These are phyloP conservation scores for Aythya baeri DNA, from an alignment of 2,113 vertebrate species.

Conservation along the genomic window DNA sequence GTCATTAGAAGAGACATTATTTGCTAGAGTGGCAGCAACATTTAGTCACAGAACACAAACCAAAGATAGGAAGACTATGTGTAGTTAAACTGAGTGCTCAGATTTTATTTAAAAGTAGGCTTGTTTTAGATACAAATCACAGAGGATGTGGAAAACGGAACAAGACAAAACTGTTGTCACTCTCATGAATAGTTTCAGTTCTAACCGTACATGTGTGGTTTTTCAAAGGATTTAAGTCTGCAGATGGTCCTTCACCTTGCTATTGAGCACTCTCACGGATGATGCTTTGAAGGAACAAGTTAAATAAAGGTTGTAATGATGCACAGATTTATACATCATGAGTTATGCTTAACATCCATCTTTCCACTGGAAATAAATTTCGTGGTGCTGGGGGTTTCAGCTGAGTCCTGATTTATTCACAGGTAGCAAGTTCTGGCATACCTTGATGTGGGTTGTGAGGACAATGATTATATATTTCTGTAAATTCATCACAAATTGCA, in stretches of 20 bases:
- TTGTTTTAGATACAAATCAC: background rate
- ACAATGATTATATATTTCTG: background rate
- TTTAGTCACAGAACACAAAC: background rate
- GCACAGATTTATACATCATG: background rate
- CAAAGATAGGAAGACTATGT: background rate
- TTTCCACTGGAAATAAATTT: background rate
- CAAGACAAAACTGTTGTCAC: background rate
- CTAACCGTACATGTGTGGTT: accelerated
- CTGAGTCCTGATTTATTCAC: background rate
- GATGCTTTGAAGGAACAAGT: background rate
- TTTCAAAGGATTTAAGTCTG: background rate
- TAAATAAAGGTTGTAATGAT: background rate
- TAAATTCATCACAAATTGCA: background rate
- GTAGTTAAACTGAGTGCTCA: background rate
- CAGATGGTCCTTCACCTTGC: background rate
- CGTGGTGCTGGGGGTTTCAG: background rate
- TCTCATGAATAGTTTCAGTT: background rate
- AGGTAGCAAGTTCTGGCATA: background rate
- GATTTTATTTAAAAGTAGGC: background rate
- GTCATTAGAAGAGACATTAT: background rate
- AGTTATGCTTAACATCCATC: background rate
- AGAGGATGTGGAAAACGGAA: background rate
- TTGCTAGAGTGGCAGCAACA: background rate
- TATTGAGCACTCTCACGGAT: background rate
- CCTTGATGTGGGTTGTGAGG: background rate